Evolutionary conservation across 1,140 invertebrate genomes (phyloP), one percentile per base, ranked within the genome.

Genomic region (Cryptotermes secundus): DNA sequence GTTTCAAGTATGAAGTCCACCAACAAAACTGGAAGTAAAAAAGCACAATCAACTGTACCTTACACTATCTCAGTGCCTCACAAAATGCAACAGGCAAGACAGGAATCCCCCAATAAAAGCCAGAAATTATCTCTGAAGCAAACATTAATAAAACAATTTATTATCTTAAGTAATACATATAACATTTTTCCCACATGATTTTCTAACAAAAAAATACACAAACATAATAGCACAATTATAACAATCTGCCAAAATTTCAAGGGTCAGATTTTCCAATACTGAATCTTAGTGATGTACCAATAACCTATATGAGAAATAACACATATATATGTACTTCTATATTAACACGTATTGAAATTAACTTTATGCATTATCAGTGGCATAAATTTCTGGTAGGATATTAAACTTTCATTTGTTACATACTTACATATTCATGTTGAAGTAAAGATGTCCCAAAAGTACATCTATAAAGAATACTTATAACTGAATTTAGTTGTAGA

Each of bases 381-480:
- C 16, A 49, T 49, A 16, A 49, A 49, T 12, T 49, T 49, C 14
- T 49, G 16, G 3, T 49, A 49, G 26, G 31, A n/a, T 72, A n/a
- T n/a, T 31, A 72, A 72, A 72, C 26, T 6, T 72, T 72, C 1
- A n/a, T 72, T n/a, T 72, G 26, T 72, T 72, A 72, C 59, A 72
- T 72, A 72, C 59, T 72, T 72, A 72, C 59, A 72, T 72, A n/a
- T n/a, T 72, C n/a, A 72, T 31, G 59, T n/a, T 72, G 59, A 72
- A 26, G 31, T 72, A 72, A 72, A 49, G 45, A 49, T 3, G 22
- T 14, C 22, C 3, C 45, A 49, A n/a, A 65, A 65, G 12, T 26
- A n/a, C 7, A 65, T 3, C 53, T 9, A 9, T 59, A 59, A 7
- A 59, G 26, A 59, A 59, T 59, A 7, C 12, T n/a, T 3, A 72